These are phyloP conservation scores for Leucophenga maculata DNA, from an alignment of 2,888 invertebrate genomes.

Conservation along the genomic window DNA sequence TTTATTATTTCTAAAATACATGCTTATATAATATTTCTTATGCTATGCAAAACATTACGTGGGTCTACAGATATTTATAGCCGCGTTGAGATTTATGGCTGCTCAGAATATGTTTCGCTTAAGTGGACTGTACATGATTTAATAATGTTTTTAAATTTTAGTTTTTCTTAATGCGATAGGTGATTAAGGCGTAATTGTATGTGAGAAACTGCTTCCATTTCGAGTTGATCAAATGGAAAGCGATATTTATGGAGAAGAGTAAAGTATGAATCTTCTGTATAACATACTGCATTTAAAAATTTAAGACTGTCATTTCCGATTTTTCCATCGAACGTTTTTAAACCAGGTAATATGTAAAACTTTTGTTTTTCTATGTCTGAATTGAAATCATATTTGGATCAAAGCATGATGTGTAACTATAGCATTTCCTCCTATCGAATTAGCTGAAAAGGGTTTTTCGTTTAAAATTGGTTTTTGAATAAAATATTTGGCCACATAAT, in stretches of 20 bases:
- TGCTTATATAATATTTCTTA: constrained; percentile 50
- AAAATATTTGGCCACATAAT: not conserved
- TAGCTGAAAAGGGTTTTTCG: not conserved
- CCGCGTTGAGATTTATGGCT: too few species aligned
- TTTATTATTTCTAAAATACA: too few species aligned
- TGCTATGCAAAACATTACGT: too few species aligned
- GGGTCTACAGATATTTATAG: too few species aligned
- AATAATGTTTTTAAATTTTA: not conserved
- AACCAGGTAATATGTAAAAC: not conserved
- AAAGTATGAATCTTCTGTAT: not conserved
- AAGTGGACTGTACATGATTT: not conserved
- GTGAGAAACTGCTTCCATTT: not conserved
- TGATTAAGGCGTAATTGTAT: not conserved
- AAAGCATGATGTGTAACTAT: not conserved
- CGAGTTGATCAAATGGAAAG: not conserved
- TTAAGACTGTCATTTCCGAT: not conserved
- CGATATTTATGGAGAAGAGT: not conserved
- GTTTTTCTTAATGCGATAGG: not conserved
- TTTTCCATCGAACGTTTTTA: not conserved
- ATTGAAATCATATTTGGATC: not conserved
- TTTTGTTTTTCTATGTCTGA: not conserved
- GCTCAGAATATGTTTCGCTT: too few species aligned
- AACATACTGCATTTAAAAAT: not conserved
- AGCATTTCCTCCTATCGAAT: not conserved
- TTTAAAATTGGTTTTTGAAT: not conserved